Evolutionary conservation across 2,113 vertebrate genomes (phyloP).

Genomic region (Clarias macrocephalus): DNA sequence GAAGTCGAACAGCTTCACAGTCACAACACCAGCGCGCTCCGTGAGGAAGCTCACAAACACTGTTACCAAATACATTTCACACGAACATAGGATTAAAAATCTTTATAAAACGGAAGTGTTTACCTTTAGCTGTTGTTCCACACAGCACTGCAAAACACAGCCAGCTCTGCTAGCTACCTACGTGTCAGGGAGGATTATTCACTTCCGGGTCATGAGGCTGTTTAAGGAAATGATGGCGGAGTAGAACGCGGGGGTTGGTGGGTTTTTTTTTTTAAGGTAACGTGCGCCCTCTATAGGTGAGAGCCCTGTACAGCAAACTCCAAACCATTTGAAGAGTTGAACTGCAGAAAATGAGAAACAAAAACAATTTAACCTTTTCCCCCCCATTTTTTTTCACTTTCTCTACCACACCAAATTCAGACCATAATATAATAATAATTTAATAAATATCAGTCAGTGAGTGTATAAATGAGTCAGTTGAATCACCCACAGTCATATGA

Average conservation of each 20-base stretch:
- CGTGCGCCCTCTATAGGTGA: slow-evolving; percentile 42
- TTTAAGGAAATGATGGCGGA: not conserved
- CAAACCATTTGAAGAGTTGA: not conserved
- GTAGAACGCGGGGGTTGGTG: not conserved
- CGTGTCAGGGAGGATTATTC: slow-evolving; percentile 69
- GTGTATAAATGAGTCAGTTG: not conserved
- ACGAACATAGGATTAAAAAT: not conserved
- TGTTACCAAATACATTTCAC: too few relatives aligned
- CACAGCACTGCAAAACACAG: slow-evolving; percentile 28
- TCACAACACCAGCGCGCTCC: not conserved
- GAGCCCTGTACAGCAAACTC: not conserved
- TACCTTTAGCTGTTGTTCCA: not conserved
- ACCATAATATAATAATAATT: not conserved
- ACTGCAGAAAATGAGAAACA: not conserved
- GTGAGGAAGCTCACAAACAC: too few relatives aligned
- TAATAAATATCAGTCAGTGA: not conserved
- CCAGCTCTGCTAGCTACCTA: slow-evolving; percentile 64
- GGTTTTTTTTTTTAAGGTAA: not conserved
- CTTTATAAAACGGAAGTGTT: not conserved
- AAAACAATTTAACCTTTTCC: not conserved
- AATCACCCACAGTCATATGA: not conserved
- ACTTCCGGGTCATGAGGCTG: slow-evolving; percentile 60
- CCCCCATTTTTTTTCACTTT: not conserved
- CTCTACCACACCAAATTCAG: not conserved
- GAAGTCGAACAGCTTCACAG: too few relatives aligned